phyloP scores from a whole-genome alignment of 2,888 invertebrate genomes.

The Thereva nobilitata region DNA sequence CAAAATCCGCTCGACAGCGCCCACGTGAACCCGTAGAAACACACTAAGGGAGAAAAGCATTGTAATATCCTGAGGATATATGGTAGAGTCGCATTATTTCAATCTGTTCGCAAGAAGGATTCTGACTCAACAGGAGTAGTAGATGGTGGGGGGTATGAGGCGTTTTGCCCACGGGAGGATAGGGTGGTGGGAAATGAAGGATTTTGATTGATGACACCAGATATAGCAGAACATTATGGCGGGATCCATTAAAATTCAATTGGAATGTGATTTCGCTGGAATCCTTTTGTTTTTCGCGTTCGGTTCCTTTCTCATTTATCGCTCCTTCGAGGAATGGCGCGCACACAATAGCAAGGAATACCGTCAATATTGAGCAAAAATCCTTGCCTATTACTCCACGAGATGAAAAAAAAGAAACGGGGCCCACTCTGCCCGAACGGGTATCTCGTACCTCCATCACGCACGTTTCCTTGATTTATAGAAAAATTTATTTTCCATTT shows the following conservation, averaged over 20 bases:
- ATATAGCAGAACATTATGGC: conserved; percentile 20
- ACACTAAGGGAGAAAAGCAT: no score
- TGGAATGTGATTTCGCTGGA: conserved; percentile 17
- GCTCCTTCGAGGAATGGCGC: background rate
- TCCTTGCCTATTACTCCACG: conserved; percentile 8
- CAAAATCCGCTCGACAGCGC: no score
- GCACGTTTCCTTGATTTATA: conserved; percentile 37
- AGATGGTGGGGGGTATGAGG: background rate
- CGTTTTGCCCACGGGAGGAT: background rate
- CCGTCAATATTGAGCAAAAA: background rate
- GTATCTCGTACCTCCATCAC: background rate
- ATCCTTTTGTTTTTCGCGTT: background rate
- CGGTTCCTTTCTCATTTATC: conserved; percentile 4
- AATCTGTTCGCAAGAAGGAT: conserved; percentile 1
- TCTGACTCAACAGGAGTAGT: background rate
- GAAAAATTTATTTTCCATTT: conserved; percentile 39
- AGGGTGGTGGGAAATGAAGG: conserved; percentile 3
- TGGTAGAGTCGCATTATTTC: background rate
- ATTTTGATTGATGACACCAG: conserved; percentile 29
- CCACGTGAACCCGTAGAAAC: no score
- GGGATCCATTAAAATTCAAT: conserved; percentile 30
- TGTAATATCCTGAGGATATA: background rate
- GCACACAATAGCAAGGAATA: no score
- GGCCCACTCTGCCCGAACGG: background rate
- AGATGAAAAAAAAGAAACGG: background rate